Evolutionary conservation across 2,888 invertebrate genomes (phyloP), one percentile per base, ranked within the genome.

Genomic region (Parapristionchus giblindavisi): DNA sequence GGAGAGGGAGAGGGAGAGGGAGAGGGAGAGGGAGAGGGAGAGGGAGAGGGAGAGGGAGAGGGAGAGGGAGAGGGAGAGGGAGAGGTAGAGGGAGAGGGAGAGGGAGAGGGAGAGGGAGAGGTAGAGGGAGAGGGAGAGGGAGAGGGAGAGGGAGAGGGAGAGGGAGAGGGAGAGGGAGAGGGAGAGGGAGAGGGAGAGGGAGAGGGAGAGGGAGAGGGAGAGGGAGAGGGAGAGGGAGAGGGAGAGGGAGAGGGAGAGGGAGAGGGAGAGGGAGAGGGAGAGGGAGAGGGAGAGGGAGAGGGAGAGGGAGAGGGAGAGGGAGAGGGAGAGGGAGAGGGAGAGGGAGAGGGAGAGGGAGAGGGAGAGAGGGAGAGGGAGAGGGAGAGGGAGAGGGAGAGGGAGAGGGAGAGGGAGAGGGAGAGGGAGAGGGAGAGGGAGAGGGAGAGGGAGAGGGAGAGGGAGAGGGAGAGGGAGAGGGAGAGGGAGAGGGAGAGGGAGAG

Each of bases 231-330:
- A 48, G 48, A 48, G 48, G 21, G 48, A 48, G 63, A 78, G 80
- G 76, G 80, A 81, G 51, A 72, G 80, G 61, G 81, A 81, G 56
- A 81, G 60, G 75, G 68, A 48, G 78, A 80, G 51, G 80, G 81
- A 76, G 72, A 79, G 43, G 81, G 80, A 2, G 79, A 79, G 56
- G 81, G 80, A 63, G 34, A 77, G 51, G 78, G 77, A 14, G 78
- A 77, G 65, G 78, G 77, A 27, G 76, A 77, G 34, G 60, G 21
- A 17, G 24, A n/a, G 14, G 17, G 17, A 27, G 60, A n/a, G 17
- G 27, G 27, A 17, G 21, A 60, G 17, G 17, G 17, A 21, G 17
- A 60, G 17, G 27, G 17, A 27, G 21, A 60, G 27, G 70, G 70
- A 27, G 75, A 74, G 52, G 78, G 76, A 34, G 75, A 76, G 43